Conservation (phyloP, 2,113 vertebrate species). For the Campylomormyrus tamandua region DNA sequence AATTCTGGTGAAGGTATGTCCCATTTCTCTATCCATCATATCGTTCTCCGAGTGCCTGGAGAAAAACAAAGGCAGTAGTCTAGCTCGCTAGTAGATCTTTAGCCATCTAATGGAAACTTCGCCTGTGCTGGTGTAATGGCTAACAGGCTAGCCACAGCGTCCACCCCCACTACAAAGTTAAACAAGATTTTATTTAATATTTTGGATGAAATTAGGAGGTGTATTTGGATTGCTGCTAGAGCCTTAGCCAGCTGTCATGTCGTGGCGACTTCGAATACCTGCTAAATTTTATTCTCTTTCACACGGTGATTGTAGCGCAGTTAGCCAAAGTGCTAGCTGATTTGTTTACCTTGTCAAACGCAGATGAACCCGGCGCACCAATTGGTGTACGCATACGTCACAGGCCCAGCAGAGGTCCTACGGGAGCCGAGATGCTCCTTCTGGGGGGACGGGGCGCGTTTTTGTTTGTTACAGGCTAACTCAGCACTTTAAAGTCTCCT, state of each 20-base stretch:
- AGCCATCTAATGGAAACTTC: not conserved
- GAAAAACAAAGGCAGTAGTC: not conserved
- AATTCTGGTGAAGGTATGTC: not conserved
- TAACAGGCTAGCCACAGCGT: not conserved
- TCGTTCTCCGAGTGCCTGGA: not conserved
- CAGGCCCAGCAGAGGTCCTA: not conserved
- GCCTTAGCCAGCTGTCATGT: not conserved
- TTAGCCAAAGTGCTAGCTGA: not conserved
- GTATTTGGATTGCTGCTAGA: not conserved
- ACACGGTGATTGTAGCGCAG: not conserved
- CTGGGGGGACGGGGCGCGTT: not conserved
- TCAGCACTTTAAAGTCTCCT: not conserved
- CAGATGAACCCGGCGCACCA: not conserved
- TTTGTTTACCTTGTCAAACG: not conserved
- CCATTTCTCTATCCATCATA: not conserved
- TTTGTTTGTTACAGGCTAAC: not conserved
- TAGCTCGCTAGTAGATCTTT: not conserved
- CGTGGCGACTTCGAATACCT: not conserved
- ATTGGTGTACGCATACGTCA: not conserved
- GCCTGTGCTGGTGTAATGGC: not conserved
- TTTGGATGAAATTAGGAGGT: not conserved
- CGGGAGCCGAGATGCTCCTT: not conserved
- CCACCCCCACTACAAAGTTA: not conserved
- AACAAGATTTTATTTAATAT: not conserved
- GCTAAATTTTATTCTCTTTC: not conserved